Conservation (phyloP, 1,140 invertebrate genomes). For the Zophobas morio region DNA sequence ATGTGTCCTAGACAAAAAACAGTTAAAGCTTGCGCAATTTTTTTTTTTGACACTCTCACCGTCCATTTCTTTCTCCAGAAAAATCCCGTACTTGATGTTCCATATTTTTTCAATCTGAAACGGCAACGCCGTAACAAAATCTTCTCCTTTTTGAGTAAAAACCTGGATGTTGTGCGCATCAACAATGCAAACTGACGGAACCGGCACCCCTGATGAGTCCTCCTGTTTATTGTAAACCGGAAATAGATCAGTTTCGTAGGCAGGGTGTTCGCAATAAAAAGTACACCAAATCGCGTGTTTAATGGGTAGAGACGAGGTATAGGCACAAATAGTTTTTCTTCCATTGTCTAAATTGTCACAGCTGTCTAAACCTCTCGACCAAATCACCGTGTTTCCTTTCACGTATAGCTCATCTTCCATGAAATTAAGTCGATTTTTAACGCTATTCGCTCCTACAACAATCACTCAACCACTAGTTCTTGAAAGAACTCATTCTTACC, state of each 20-base stretch:
- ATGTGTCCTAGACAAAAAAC: slow-evolving; percentile 11
- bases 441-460: neutral
- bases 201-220: slow-evolving; percentile 54
- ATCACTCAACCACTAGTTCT: neutral
- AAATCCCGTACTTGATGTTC: slow-evolving; percentile 83
- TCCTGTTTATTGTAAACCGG: slow-evolving; percentile 61
- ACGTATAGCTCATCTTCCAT: slow-evolving; percentile 93
- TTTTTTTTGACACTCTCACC: slow-evolving; percentile 46
- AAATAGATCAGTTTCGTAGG: slow-evolving; percentile 67
- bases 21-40: slow-evolving; percentile 1
- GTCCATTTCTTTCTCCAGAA: slow-evolving; percentile 78
- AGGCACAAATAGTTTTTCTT: slow-evolving; percentile 77
- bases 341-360: slow-evolving; percentile 67
- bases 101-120: slow-evolving; percentile 87
- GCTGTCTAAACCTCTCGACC: slow-evolving; percentile 77
- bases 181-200: slow-evolving; percentile 81
- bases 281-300: slow-evolving; percentile 87
- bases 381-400: slow-evolving; percentile 86
- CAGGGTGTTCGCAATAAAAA: slow-evolving; percentile 75
- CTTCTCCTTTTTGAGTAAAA: slow-evolving; percentile 85
- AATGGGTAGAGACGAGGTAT: slow-evolving; percentile 85
- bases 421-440: slow-evolving; percentile 50
- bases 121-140: slow-evolving; percentile 86
- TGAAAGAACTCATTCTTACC: neutral
- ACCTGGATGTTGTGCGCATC: slow-evolving; percentile 85